Evolutionary conservation across 2,797 vertebrate species (phyloP).

Genomic region (Acanthurus lineatus): DNA sequence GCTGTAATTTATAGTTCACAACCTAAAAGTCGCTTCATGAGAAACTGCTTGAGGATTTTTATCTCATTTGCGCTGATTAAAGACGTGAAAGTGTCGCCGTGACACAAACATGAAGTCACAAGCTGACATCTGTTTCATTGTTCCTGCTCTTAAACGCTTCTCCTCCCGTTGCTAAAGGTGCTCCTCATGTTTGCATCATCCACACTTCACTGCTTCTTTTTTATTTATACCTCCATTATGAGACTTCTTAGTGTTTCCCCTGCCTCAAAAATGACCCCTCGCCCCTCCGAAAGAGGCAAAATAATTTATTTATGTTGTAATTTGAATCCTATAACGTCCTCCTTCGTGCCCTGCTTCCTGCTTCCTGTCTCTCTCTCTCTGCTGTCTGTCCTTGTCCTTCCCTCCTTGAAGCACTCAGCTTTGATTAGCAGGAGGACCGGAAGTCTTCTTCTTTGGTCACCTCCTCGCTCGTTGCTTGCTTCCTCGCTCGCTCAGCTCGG

Average conservation of each 20-base stretch:
- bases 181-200: not conserved
- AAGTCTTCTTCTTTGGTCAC: slow-evolving; percentile 25
- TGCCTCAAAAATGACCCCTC: no score
- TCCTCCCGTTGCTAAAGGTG: not conserved
- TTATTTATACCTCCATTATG: no score
- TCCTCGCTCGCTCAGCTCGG: slow-evolving; percentile 3
- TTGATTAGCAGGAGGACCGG: slow-evolving; percentile 43
- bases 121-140: not conserved
- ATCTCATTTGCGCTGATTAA: no score
- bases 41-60: no score
- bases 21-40: not conserved
- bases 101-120: not conserved
- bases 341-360: slow-evolving; percentile 30
- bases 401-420: slow-evolving; percentile 46
- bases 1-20: slow-evolving; percentile 1
- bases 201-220: not conserved
- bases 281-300: not conserved
- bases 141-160: not conserved
- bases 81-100: not conserved
- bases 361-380: not conserved
- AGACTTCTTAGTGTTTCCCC: no score
- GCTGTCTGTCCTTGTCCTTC: slow-evolving; percentile 33
- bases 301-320: no score
- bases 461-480: slow-evolving; percentile 33
- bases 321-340: not conserved